Percentiles rank a stretch among this genome's conserved stretches.
These are phyloP conservation scores for Eupithecia exiguata DNA, from an alignment of 2,888 invertebrate species.

Conservation along the genomic window DNA sequence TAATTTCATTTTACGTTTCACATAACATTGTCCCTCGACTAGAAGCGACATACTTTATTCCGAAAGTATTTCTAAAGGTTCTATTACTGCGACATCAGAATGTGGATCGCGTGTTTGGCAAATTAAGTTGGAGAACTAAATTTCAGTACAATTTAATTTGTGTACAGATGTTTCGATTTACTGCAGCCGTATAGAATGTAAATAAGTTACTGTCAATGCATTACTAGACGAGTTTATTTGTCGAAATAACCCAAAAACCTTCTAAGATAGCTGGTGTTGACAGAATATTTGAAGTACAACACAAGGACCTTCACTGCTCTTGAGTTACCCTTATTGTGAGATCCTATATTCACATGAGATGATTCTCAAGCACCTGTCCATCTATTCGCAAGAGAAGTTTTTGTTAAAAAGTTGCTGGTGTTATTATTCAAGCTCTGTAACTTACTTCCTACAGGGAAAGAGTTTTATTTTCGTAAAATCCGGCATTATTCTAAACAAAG, in stretches of 20 bases:
- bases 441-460: not conserved
- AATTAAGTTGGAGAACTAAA: slow-evolving; percentile 26
- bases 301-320: not conserved
- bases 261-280: not conserved
- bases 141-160: slow-evolving; percentile 18
- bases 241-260: not conserved
- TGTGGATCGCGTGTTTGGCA: slow-evolving; percentile 41
- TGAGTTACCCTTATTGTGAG: not conserved
- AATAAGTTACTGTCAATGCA: not conserved
- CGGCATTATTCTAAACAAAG: slow-evolving; percentile 9
- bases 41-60: slow-evolving; percentile 52
- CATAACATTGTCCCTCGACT: slow-evolving; percentile 47
- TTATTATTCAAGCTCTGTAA: not conserved
- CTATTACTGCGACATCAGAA: slow-evolving; percentile 42
- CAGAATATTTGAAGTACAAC: slow-evolving; percentile 2
- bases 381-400: not conserved
- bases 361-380: not conserved
- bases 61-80: slow-evolving; percentile 42
- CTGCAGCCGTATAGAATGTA: not conserved
- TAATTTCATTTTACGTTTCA: slow-evolving; percentile 60
- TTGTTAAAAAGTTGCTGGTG: not conserved
- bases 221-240: not conserved
- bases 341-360: slow-evolving; percentile 5
- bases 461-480: slow-evolving; percentile 4
- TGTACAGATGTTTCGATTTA: slow-evolving; percentile 2